Base-by-base conservation (phyloP, 35 echinoderm and acorn worm species). In the Hemicentrotus pulcherrimus region DNA sequence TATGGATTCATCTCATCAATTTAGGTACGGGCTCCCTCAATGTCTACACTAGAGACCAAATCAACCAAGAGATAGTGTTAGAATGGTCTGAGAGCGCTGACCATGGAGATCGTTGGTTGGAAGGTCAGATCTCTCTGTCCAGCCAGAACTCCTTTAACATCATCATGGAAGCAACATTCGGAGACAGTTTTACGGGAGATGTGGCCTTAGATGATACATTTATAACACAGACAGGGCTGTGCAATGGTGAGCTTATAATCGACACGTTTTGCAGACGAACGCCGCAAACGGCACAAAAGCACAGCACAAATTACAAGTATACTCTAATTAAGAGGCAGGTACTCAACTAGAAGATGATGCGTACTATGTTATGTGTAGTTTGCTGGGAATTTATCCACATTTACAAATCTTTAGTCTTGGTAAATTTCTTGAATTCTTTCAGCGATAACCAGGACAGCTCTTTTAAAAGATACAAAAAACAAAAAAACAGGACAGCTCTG, bases 201-300 rank as follows among this genome's bases (percentile, higher is more conserved):
- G 95, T 97, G 18, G 96, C 96, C 4, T 31, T 97, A 5, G 96
- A 97, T 92, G 94, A 95, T 47, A 90, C 88, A 3, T 90, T 90
- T 30, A 41, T 90, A 0, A 47, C 32, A 41, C 88, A 90, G 88
- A 47, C 88, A 18, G 88, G 88, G 18, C 41, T 55, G 13, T 55
- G 46, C 55, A 55, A 61, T 41, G 48, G 93, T 55, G 32, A 94
- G 65, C 19, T 78, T 2, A n/a, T 78, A 7, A n/a, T 78, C 35
- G 50, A 55, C 50, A 55, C 12, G 48, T 1, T 10, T 55, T 55
- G 15, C 50, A 41, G 35, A 0, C 35, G 3, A 41, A 55, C 50
- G 50, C 15, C 50, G 50, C 50, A 55, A 14, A 41, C 3, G 35
- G 35, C 0, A 41, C 35, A 41, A 41, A 41, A 41, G 35, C 35